Percentiles rank a stretch among this genome's conserved stretches.
Evolutionary conservation across 2,113 vertebrate species (phyloP).

Genomic region (Upupa epops): DNA sequence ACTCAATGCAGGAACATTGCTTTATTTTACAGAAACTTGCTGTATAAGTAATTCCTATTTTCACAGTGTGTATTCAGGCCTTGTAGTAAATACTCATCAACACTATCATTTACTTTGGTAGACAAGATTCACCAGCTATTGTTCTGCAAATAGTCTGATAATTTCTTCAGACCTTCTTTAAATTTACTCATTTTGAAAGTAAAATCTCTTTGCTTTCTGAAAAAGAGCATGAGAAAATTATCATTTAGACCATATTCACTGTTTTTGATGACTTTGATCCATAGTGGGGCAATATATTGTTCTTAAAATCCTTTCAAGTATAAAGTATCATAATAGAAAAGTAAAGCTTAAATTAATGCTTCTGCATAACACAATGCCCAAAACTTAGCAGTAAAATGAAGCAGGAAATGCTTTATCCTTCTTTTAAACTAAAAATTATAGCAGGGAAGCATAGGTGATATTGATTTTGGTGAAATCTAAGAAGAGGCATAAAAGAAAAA

Average conservation of each 20-base stretch:
- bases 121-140: not conserved
- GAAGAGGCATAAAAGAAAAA: not conserved
- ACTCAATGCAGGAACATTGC: accelerated
- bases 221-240: not conserved
- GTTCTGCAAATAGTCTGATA: not conserved
- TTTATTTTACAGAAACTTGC: not conserved
- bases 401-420: not conserved
- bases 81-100: not conserved
- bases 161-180: not conserved
- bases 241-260: not conserved
- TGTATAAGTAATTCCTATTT: not conserved
- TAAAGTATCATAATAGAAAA: not conserved
- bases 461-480: not conserved
- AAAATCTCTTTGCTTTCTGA: not conserved
- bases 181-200: not conserved
- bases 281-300: not conserved
- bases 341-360: not conserved
- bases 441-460: not conserved
- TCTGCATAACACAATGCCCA: not conserved
- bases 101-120: not conserved
- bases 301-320: not conserved
- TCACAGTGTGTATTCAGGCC: not conserved
- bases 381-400: not conserved
- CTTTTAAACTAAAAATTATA: not conserved
- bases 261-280: not conserved